Percentiles rank a stretch among this genome's conserved stretches.
phyloP scores from a whole-genome alignment of 1,140 invertebrate species.

The Planococcus citri region DNA sequence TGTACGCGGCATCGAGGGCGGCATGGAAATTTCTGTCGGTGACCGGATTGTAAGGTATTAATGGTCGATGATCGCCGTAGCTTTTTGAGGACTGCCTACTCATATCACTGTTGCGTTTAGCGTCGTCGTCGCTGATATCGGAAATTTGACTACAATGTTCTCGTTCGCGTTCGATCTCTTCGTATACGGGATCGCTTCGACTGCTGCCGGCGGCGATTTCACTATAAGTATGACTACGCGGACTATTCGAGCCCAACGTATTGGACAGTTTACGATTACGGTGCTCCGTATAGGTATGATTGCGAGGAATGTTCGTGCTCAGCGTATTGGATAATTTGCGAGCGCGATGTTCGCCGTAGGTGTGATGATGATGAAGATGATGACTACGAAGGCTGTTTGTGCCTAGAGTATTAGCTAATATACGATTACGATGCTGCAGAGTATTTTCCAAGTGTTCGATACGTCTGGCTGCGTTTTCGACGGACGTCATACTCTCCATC shows the following conservation, averaged over 20 bases:
- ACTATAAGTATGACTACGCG: constrained; percentile 47
- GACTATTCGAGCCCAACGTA: constrained; percentile 29
- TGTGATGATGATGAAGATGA: background rate
- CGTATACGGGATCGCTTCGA: constrained; percentile 65
- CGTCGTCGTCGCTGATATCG: constrained; percentile 65
- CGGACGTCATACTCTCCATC: background rate
- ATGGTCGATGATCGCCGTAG: constrained; percentile 63
- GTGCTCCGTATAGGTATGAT: constrained; percentile 40
- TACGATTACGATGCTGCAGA: background rate
- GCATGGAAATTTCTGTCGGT: constrained; percentile 35
- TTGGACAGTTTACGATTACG: background rate
- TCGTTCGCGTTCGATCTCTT: constrained; percentile 54
- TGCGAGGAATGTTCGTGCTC: constrained; percentile 34
- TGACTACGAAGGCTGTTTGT: background rate
- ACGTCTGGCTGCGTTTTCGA: background rate
- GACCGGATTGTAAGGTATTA: constrained; percentile 53
- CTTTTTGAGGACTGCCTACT: constrained; percentile 60
- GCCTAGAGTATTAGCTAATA: background rate
- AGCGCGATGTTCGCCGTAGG: background rate
- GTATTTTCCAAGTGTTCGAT: background rate
- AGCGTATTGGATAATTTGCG: background rate
- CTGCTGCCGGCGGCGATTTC: constrained; percentile 40
- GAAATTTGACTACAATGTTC: constrained; percentile 51
- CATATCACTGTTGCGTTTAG: constrained; percentile 61
- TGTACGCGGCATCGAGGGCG: constrained; percentile 32